phyloP scores from a whole-genome alignment of 2,888 invertebrate species.

The Pollenia amentaria region DNA sequence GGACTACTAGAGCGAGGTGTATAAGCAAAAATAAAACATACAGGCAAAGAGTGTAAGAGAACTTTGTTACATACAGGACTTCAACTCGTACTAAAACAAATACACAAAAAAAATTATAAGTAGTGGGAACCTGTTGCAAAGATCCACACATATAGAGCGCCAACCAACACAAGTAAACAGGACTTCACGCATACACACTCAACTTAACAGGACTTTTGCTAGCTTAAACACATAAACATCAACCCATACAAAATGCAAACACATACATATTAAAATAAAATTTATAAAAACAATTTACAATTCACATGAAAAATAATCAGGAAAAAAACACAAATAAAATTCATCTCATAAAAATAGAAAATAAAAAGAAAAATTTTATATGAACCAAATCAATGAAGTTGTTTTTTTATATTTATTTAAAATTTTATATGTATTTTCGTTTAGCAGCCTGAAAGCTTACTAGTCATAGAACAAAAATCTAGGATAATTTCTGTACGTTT shows the following conservation, averaged over 20 bases:
- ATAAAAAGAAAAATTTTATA: not conserved
- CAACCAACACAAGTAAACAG: not conserved
- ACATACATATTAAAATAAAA: constrained; percentile 34
- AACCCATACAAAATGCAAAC: constrained; percentile 12
- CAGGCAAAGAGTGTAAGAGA: constrained; percentile 41
- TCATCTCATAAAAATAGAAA: constrained; percentile 10
- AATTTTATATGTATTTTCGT: not conserved
- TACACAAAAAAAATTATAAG: constrained; percentile 13
- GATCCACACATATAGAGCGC: constrained; percentile 38
- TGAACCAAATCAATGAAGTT: constrained; percentile 35
- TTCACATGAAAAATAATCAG: constrained; percentile 36
- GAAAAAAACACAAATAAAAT: constrained; percentile 38
- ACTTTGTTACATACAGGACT: constrained; percentile 10
- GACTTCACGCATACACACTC: not conserved
- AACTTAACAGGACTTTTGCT: constrained; percentile 20
- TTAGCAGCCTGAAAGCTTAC: not conserved
- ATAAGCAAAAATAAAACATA: constrained; percentile 19
- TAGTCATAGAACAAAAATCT: constrained; percentile 20
- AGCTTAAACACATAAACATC: constrained; percentile 19
- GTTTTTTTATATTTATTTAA: not conserved
- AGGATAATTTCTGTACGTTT: constrained; percentile 27
- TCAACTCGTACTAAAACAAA: constrained; percentile 9
- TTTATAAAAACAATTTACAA: constrained; percentile 43
- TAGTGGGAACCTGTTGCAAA: constrained; percentile 71
- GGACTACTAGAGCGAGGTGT: constrained; percentile 9